Conservation (phyloP, 2,113 vertebrate genomes). For the Chloropsis hardwickii region DNA sequence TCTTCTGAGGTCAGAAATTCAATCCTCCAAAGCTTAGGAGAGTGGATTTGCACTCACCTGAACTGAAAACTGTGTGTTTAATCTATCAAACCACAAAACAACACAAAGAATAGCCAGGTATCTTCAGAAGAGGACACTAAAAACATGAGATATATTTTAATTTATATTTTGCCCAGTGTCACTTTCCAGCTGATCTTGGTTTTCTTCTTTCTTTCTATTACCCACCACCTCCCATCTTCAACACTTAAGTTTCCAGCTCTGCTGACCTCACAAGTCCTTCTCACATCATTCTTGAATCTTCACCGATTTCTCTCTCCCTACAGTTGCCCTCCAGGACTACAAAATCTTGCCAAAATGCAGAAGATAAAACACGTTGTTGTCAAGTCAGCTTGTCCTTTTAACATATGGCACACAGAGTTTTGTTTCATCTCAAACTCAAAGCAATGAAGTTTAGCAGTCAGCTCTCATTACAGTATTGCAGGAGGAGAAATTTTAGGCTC, state of each 20-base stretch:
- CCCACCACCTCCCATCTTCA: background rate
- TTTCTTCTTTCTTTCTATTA: background rate
- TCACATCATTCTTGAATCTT: background rate
- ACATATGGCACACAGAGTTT: constrained; percentile 25
- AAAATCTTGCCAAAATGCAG: constrained; percentile 8
- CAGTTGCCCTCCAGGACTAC: background rate
- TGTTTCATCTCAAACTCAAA: constrained; percentile 41
- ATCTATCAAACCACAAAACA: background rate
- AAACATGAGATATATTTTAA: background rate
- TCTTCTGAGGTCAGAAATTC: background rate
- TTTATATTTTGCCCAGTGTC: background rate
- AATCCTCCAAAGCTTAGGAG: background rate
- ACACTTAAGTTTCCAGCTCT: background rate
- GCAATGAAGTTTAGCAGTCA: constrained; percentile 1
- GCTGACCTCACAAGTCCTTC: background rate
- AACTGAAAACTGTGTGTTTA: background rate
- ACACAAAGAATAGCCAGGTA: background rate
- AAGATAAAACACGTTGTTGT: constrained; percentile 29
- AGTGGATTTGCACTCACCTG: background rate
- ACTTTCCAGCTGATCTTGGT: background rate
- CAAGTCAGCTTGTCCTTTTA: constrained; percentile 17
- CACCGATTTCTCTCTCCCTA: background rate
- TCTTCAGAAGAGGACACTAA: background rate
- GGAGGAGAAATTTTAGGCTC: background rate
- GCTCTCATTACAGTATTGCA: background rate